Evolutionary conservation across 2,113 vertebrate genomes (phyloP).

Genomic region (Festucalex cinctus): DNA sequence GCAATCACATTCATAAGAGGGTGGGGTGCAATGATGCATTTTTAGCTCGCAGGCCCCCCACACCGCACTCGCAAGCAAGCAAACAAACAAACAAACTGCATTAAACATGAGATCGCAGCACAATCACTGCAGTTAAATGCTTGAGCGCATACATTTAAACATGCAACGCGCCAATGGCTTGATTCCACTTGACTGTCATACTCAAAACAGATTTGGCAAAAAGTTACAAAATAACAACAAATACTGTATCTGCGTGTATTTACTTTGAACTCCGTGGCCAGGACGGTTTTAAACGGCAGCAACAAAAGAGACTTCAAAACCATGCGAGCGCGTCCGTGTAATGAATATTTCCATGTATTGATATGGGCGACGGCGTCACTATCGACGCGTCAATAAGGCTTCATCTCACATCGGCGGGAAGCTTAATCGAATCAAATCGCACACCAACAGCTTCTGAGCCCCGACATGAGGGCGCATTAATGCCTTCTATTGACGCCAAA

Average conservation of each 20-base stretch:
- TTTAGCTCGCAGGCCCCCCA: background rate
- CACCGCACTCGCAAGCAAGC: background rate
- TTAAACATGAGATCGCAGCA: background rate
- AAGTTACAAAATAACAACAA: no score
- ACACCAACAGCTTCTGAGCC: background rate
- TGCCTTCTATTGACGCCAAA: slow-evolving; percentile 1
- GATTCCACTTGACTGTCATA: background rate
- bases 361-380: background rate
- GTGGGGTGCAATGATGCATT: background rate
- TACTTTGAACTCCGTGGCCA: no score
- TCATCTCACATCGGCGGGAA: background rate
- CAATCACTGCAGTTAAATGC: background rate
- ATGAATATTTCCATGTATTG: background rate
- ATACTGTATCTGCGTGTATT: no score
- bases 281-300: no score
- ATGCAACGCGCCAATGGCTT: background rate
- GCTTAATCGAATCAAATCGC: slow-evolving; percentile 3
- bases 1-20: slow-evolving; percentile 3
- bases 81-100: background rate
- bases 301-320: background rate
- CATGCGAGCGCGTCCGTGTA: background rate
- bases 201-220: no score
- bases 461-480: slow-evolving; percentile 8
- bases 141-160: background rate
- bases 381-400: slow-evolving; percentile 2